phyloP scores from a whole-genome alignment of 2,888 invertebrate species.

The Boloria selene region DNA sequence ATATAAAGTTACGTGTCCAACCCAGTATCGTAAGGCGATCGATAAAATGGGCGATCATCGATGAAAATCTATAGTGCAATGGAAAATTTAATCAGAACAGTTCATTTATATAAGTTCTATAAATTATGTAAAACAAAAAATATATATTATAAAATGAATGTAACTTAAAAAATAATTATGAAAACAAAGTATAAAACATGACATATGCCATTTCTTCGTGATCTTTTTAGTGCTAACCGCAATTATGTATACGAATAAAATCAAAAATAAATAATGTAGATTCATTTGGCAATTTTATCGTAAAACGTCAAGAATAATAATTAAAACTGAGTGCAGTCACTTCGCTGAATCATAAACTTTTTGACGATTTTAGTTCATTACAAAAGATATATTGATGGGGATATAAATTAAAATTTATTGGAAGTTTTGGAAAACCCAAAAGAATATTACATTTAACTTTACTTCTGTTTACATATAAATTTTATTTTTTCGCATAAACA shows the following conservation, averaged over 20 bases:
- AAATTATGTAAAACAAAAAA: no score
- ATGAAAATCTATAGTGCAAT: no score
- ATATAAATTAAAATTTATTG: constrained; percentile 13
- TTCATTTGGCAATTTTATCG: constrained; percentile 2
- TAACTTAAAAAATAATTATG: no score
- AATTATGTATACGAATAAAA: constrained; percentile 3
- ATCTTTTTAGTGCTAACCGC: neutral
- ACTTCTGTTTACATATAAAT: no score
- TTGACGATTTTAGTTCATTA: constrained; percentile 1
- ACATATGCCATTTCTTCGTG: neutral
- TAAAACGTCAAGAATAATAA: constrained; percentile 1
- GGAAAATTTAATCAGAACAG: no score
- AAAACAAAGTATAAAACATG: neutral
- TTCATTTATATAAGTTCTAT: no score
- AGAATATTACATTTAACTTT: no score
- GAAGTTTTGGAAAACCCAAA: constrained; percentile 6
- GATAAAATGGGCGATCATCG: no score
- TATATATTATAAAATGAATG: no score
- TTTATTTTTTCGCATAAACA: no score
- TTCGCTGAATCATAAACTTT: constrained; percentile 12
- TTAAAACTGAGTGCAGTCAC: constrained; percentile 2
- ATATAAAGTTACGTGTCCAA: no score
- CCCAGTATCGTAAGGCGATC: no score
- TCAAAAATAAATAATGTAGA: neutral
- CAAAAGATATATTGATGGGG: constrained; percentile 1